Conservation (phyloP, 2,797 vertebrate species). For the Rhyacichthys aspro region DNA sequence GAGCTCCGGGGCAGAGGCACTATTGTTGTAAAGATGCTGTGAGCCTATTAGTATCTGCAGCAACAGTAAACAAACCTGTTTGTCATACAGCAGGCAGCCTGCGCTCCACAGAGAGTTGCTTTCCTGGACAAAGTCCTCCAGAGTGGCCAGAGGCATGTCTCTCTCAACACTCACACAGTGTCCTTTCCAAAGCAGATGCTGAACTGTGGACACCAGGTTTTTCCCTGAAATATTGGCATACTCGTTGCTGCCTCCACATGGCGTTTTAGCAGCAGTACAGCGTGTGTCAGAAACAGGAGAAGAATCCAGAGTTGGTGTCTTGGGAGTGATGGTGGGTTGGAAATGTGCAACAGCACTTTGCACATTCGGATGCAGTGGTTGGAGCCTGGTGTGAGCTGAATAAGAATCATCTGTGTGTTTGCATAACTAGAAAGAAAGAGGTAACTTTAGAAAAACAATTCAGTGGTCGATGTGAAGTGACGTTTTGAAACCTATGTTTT, state of each 20-base stretch:
- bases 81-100: slow-evolving; percentile 68
- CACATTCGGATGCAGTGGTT: slow-evolving; percentile 71
- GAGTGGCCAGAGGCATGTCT: slow-evolving; percentile 79
- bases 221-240: neutral
- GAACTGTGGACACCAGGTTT: slow-evolving; percentile 30
- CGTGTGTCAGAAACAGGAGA: neutral
- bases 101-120: slow-evolving; percentile 42
- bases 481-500: neutral
- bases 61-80: slow-evolving; percentile 78
- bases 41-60: slow-evolving; percentile 81
- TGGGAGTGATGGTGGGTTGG: slow-evolving; percentile 9
- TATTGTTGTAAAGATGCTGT: slow-evolving; percentile 67
- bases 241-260: slow-evolving; percentile 50
- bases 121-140: slow-evolving; percentile 77
- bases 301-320: neutral
- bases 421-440: slow-evolving; percentile 69
- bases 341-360: slow-evolving; percentile 70
- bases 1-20: slow-evolving; percentile 57
- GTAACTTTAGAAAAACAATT: slow-evolving; percentile 11
- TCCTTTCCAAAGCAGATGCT: slow-evolving; percentile 56
- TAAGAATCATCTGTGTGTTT: slow-evolving; percentile 10
- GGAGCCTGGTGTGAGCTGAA: slow-evolving; percentile 12
- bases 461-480: no score
- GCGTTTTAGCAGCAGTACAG: slow-evolving; percentile 11
- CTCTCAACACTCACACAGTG: slow-evolving; percentile 57